Percentiles rank a stretch among this genome's conserved stretches.
These are phyloP conservation scores for Thalassoma bifasciatum DNA, from an alignment of 2,113 vertebrate genomes.

Conservation along the genomic window DNA sequence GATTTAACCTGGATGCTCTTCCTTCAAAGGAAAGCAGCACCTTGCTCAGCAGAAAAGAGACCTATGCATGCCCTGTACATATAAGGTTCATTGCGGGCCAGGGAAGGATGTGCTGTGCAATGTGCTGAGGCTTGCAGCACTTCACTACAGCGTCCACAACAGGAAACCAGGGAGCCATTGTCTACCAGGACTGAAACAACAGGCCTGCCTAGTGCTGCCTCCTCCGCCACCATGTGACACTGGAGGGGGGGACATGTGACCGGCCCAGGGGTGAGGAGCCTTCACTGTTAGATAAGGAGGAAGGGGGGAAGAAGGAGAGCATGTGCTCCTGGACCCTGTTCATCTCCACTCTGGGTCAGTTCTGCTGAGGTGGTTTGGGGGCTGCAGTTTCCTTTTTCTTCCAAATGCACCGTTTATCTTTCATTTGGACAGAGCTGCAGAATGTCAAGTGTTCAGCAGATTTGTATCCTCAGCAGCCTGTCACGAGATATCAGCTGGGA, in stretches of 20 bases:
- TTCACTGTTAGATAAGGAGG: constrained; percentile 50
- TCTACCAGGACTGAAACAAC: constrained; percentile 81
- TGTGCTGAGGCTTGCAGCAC: constrained; percentile 89
- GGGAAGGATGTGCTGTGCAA: constrained; percentile 86
- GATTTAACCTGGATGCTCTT: constrained; percentile 76
- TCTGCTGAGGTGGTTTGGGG: constrained; percentile 65
- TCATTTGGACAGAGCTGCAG: constrained; percentile 41
- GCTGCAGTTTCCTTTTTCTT: constrained; percentile 46
- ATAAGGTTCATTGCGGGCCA: constrained; percentile 84
- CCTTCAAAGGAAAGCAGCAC: constrained; percentile 80
- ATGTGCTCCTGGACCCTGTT: constrained; percentile 38
- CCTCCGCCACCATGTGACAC: constrained; percentile 69
- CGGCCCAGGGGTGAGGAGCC: constrained; percentile 43
- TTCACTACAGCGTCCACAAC: constrained; percentile 80
- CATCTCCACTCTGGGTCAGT: constrained; percentile 28
- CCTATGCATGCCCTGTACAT: constrained; percentile 28
- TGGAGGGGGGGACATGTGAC: constrained; percentile 75
- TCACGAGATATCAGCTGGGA: constrained; percentile 77
- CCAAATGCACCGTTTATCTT: constrained; percentile 47
- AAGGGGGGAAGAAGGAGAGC: constrained; percentile 22
- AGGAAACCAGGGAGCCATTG: constrained; percentile 87
- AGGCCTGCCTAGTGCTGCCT: constrained; percentile 62
- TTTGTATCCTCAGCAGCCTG: constrained; percentile 66
- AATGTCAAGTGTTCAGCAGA: constrained; percentile 74
- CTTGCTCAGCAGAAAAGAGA: constrained; percentile 83